Conservation (phyloP, 1,140 invertebrate genomes). For the Campoletis sonorensis region DNA sequence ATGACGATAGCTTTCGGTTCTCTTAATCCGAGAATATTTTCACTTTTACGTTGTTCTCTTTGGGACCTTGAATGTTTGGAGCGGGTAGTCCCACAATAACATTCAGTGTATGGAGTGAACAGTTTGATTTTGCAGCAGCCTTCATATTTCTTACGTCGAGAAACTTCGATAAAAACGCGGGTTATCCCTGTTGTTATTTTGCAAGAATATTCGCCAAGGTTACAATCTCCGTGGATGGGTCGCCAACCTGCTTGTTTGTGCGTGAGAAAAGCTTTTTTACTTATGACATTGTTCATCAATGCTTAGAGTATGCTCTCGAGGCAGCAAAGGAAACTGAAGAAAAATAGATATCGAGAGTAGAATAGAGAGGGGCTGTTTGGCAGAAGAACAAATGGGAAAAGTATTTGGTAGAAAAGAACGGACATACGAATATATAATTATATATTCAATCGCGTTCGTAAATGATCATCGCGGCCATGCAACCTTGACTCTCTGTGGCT, state of each 20-base stretch:
- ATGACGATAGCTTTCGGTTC: too few relatives aligned
- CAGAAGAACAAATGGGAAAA: not conserved
- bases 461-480: not conserved
- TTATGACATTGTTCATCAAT: not conserved
- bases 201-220: not conserved
- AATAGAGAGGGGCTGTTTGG: not conserved
- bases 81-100: not conserved
- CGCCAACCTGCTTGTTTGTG: not conserved
- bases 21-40: too few relatives aligned
- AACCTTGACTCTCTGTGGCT: constrained; percentile 1
- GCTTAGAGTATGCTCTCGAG: not conserved
- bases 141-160: not conserved
- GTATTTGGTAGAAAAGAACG: not conserved
- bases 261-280: not conserved
- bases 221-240: not conserved
- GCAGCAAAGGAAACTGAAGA: not conserved
- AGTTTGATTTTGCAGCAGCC: not conserved
- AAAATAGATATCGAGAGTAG: not conserved
- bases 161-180: not conserved
- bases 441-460: not conserved
- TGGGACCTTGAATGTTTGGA: too few relatives aligned
- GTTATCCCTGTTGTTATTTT: not conserved
- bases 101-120: not conserved
- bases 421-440: not conserved
- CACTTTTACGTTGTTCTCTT: too few relatives aligned